These are phyloP conservation scores for Calycopis cecrops DNA, from an alignment of 1,140 invertebrate species.

Conservation along the genomic window DNA sequence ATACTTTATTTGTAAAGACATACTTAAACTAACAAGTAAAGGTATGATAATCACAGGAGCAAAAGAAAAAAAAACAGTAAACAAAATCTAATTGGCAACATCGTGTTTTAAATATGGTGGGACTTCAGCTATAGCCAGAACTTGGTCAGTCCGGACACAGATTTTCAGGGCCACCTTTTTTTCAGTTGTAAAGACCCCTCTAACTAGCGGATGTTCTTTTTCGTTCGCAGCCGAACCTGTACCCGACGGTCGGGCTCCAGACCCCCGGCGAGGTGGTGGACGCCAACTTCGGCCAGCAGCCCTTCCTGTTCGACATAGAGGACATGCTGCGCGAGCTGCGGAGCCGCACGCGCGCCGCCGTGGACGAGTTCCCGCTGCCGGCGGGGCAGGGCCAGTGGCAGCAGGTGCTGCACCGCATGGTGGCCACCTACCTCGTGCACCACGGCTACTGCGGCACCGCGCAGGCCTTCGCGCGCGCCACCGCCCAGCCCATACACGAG, in stretches of 20 bases:
- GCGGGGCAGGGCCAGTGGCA: conserved; percentile 94
- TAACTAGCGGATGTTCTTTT: background rate
- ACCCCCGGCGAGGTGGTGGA: conserved; percentile 98
- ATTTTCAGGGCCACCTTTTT: too few relatives aligned
- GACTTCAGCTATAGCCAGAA: too few relatives aligned
- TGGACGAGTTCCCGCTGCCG: conserved; percentile 91
- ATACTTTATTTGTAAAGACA: too few relatives aligned
- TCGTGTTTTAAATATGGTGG: too few relatives aligned
- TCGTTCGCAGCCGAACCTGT: conserved; percentile 88
- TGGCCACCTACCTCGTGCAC: conserved; percentile 97
- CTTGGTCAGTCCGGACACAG: too few relatives aligned
- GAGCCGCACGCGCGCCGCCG: conserved; percentile 86
- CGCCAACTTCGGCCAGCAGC: conserved; percentile 98
- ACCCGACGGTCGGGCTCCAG: conserved; percentile 98
- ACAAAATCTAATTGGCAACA: too few relatives aligned
- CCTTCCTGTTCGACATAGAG: conserved; percentile 98
- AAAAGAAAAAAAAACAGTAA: too few relatives aligned
- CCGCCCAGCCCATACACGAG: conserved; percentile 93
- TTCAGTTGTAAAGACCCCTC: background rate
- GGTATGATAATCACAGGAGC: too few relatives aligned
- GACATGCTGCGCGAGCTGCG: conserved; percentile 96
- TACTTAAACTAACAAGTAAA: too few relatives aligned
- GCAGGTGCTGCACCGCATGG: conserved; percentile 94
- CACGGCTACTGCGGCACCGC: conserved; percentile 98
- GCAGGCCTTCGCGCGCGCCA: conserved; percentile 95